Evolutionary conservation across 2,797 vertebrate species (phyloP), one percentile per base, ranked within the genome.

Genomic region (Acridotheres tristis): DNA sequence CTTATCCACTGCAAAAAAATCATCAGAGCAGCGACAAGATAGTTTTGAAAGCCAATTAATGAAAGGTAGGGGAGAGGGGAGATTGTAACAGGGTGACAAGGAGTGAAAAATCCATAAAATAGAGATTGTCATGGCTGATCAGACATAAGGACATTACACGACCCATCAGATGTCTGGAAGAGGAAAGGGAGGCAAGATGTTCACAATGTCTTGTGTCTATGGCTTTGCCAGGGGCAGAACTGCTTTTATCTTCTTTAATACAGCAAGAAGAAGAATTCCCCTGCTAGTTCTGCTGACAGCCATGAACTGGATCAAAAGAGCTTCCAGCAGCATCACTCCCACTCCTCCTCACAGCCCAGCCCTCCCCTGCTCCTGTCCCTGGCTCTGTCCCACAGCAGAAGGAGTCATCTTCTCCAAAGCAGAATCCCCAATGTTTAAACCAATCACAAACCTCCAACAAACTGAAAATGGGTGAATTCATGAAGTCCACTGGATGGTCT

Each of bases 1-100:
- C 95, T 96, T 94, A 97, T 73, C 91, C 80, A 29, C 69, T 71
- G 81, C 75, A 92, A 88, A 91, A 90, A 90, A 90, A 87, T 38
- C 80, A 91, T 92, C 92, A 85, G 69, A 93, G 76, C 87, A 88
- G 57, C 1, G 1, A 92, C 45, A 71, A 93, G 93, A 89, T 19
- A 40, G 77, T 59, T 93, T 36, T 73, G 55, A 91, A 74, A 94
- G 85, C 95, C 93, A 96, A 94, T 94, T 95, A 96, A 91, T 36
- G 94, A 85, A 79, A 89, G 89, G 84, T 89, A 72, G 38, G 58
- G 38, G 61, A 89, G 57, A 88, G 61, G 51, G 43, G 76, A 92
- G 67, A 69, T 42, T 66, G 42, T 58, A 91, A 86, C 32, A 90
- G 66, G 58, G 77, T 77, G 84, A 93, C 66, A 88, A 85, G 53